Base-by-base conservation (phyloP, 37 sponge, comb jelly and placozoan genomes). In the Lycopodina hypogea region DNA sequence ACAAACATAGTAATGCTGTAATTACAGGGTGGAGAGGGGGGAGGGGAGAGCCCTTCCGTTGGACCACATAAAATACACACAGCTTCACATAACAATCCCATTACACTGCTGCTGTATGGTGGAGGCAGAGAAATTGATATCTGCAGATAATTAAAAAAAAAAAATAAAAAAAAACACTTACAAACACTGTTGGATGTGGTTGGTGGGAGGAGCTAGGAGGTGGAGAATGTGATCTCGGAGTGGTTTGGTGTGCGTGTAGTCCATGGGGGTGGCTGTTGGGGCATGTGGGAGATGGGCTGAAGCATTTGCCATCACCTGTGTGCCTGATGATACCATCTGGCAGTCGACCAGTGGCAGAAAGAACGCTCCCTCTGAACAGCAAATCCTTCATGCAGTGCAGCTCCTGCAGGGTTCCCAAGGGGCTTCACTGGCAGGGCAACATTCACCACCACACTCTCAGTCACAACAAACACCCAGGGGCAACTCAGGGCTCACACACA, bases 101-200 rank as follows among this genome's bases (percentile, higher is more conserved):
- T n/a, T n/a, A n/a, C n/a, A n/a, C n/a, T n/a, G n/a, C n/a, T n/a
- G n/a, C n/a, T n/a, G n/a, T n/a, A n/a, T n/a, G n/a, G n/a, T n/a
- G n/a, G n/a, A n/a, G n/a, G n/a, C n/a, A 19, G n/a, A 67, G 14
- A 24, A 67, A 34, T 30, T 45, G 24, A n/a, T 3, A 42, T 21
- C 18, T 35, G 22, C 9, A 12, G 8, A n/a, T 12, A 12, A 62
- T 22, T n/a, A n/a, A n/a, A n/a, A n/a, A n/a, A n/a, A n/a, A n/a
- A n/a, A n/a, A n/a, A n/a, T n/a, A n/a, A n/a, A 24, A 22, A n/a
- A 9, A 12, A 15, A 26, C 15, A 86, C 86, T 86, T 52, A 86
- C 86, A 79, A 86, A 86, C 15, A 86, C 69, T 28, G 80, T 86
- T 17, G 86, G 86, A 4, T 61, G 39, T 50, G 86, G 86, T 26